Evolutionary conservation across 2,113 vertebrate genomes (phyloP).

Genomic region (Oceanodroma tethys): DNA sequence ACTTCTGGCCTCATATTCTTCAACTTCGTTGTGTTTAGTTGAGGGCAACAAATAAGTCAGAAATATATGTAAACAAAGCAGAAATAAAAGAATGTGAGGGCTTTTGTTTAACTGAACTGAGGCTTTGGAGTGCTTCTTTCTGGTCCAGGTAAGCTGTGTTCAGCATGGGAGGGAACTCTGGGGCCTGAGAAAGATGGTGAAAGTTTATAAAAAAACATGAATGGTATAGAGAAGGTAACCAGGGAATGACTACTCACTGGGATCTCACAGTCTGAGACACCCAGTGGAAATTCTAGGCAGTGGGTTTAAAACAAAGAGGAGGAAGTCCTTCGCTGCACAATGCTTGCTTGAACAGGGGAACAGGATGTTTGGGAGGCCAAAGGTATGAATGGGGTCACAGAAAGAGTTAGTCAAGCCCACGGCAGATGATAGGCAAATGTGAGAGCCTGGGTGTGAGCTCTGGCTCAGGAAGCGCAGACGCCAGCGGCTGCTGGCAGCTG

Average conservation of each 20-base stretch:
- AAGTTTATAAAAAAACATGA: not conserved
- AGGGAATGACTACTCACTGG: not conserved
- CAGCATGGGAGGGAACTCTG: not conserved
- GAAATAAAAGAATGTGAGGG: not conserved
- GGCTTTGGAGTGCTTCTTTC: not conserved
- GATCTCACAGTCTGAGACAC: not conserved
- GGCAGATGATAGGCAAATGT: not conserved
- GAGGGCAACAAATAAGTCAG: not conserved
- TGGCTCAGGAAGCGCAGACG: rapidly evolving
- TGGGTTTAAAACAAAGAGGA: not conserved
- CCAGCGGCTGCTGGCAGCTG: too few species aligned
- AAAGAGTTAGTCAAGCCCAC: not conserved
- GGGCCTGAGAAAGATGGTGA: not conserved
- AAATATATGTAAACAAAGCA: not conserved
- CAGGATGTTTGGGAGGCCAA: not conserved
- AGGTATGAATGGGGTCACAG: not conserved
- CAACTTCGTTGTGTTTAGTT: not conserved
- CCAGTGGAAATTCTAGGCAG: not conserved
- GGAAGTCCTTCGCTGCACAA: not conserved
- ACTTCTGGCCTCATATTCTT: not conserved
- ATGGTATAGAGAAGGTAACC: not conserved
- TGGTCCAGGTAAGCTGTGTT: not conserved
- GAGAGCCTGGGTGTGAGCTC: not conserved
- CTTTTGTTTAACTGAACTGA: not conserved
- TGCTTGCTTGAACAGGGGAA: not conserved